Conservation (phyloP, 2,888 invertebrate species). For the Dryobotodes eremita region DNA sequence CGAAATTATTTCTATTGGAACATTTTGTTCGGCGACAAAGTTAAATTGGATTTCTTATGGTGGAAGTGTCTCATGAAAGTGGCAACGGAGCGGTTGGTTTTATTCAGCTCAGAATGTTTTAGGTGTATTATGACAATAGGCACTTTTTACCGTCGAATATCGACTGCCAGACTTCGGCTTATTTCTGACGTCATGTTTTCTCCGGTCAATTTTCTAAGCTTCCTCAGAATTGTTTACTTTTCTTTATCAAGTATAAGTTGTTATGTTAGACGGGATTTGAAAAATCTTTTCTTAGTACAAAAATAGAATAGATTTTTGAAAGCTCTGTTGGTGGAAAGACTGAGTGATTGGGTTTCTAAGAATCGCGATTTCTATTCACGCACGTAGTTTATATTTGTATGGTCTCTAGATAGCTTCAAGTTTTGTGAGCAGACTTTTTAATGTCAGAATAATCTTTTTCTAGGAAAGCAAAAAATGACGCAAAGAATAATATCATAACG, state of each 20-base stretch:
- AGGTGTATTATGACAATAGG: conserved; percentile 82
- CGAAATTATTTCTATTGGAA: conserved; percentile 90
- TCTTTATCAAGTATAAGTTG: not conserved
- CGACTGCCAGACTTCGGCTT: conserved; percentile 62
- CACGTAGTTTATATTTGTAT: not conserved
- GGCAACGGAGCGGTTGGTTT: conserved; percentile 81
- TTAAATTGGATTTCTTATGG: conserved; percentile 90
- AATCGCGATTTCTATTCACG: conserved; percentile 14
- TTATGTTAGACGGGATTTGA: not conserved
- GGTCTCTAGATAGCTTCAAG: not conserved
- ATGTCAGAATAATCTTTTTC: not conserved
- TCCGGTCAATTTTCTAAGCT: conserved; percentile 36
- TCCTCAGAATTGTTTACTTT: conserved; percentile 29
- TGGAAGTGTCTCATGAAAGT: conserved; percentile 84
- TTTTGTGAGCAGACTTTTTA: conserved; percentile 2
- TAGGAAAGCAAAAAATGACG: not conserved
- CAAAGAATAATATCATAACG: not conserved
- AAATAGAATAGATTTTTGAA: not conserved
- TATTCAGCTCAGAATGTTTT: conserved; percentile 83
- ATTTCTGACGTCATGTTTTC: conserved; percentile 60
- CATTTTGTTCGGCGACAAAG: conserved; percentile 89
- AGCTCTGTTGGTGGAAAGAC: not conserved
- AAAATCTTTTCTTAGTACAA: not conserved
- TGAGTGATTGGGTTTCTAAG: conserved; percentile 21
- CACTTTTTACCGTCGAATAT: conserved; percentile 73